Percentiles rank a stretch among this genome's conserved stretches.
phyloP scores from a whole-genome alignment of 2,888 invertebrate species.

The Acrobasis consociella region DNA sequence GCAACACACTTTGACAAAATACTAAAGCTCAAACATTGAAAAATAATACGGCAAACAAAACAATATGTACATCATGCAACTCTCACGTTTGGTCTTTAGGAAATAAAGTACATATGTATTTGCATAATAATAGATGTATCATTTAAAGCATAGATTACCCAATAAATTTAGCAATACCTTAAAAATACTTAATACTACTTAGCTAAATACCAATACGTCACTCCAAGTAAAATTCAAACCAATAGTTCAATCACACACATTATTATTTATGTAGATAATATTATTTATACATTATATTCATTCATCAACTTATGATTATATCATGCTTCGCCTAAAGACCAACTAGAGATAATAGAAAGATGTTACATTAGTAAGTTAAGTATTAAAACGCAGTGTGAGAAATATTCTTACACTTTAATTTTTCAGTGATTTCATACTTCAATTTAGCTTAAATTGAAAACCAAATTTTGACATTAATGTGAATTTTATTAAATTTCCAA shows the following conservation, averaged over 20 bases:
- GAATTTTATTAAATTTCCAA: conserved; percentile 58
- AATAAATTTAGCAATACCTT: conserved; percentile 81
- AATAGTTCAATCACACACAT: conserved; percentile 32
- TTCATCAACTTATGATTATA: conserved; percentile 28
- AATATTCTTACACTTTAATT: conserved; percentile 35
- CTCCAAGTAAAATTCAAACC: conserved; percentile 49
- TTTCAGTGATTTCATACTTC: conserved; percentile 76
- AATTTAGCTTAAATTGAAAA: conserved; percentile 73
- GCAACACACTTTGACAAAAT: conserved; percentile 55
- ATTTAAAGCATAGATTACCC: conserved; percentile 68
- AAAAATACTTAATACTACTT: conserved; percentile 59
- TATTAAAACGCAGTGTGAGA: conserved; percentile 73
- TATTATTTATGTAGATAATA: conserved; percentile 29
- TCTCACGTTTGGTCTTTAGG: conserved; percentile 83
- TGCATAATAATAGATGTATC: conserved; percentile 47
- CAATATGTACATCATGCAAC: conserved; percentile 68
- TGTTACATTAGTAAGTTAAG: conserved; percentile 41
- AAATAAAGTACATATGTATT: conserved; percentile 57
- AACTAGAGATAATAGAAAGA: conserved; percentile 58
- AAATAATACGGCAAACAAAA: conserved; percentile 64
- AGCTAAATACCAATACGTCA: conserved; percentile 57
- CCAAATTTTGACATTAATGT: conserved; percentile 45
- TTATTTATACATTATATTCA: conserved; percentile 20
- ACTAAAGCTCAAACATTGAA: conserved; percentile 61
- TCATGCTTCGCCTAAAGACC: conserved; percentile 78